phyloP scores from a whole-genome alignment of 2,888 invertebrate genomes.

The Cabera pusaria region DNA sequence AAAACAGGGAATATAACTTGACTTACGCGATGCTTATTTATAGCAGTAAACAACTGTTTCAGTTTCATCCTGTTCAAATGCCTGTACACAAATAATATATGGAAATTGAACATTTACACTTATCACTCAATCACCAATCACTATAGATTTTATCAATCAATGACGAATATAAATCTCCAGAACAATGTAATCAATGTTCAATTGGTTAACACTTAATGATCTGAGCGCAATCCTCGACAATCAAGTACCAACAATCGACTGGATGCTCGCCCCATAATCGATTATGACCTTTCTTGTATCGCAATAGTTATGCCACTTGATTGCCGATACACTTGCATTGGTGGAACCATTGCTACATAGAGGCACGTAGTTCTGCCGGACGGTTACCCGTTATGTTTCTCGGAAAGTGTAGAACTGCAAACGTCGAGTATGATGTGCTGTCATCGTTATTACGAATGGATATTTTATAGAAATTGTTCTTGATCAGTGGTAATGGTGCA shows the following conservation, averaged over 20 bases:
- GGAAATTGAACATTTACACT: too few relatives aligned
- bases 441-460: conserved; percentile 19
- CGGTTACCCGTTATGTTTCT: conserved; percentile 34
- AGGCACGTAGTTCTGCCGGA: conserved; percentile 27
- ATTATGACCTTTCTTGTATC: conserved; percentile 32
- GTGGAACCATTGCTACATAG: conserved; percentile 26
- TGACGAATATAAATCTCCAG: too few relatives aligned
- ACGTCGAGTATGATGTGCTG: conserved; percentile 22
- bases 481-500: conserved; percentile 17
- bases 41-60: too few relatives aligned
- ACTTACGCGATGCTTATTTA: too few relatives aligned
- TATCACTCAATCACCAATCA: too few relatives aligned
- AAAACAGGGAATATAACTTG: too few relatives aligned
- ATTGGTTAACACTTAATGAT: conserved; percentile 1
- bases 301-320: conserved; percentile 32
- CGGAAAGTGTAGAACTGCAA: conserved; percentile 31
- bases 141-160: too few relatives aligned
- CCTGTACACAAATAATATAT: too few relatives aligned
- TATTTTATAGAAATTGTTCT: too few relatives aligned
- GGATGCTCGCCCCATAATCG: conserved; percentile 28
- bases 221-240: conserved; percentile 1
- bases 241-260: conserved; percentile 16
- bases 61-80: too few relatives aligned
- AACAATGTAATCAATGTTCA: conserved; percentile 2
- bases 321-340: conserved; percentile 22